A percentile compares a stretch with the other conserved stretches of the same genome.
Evolutionary conservation across 2,888 invertebrate species (phyloP).

Genomic region (Empis stercorea): DNA sequence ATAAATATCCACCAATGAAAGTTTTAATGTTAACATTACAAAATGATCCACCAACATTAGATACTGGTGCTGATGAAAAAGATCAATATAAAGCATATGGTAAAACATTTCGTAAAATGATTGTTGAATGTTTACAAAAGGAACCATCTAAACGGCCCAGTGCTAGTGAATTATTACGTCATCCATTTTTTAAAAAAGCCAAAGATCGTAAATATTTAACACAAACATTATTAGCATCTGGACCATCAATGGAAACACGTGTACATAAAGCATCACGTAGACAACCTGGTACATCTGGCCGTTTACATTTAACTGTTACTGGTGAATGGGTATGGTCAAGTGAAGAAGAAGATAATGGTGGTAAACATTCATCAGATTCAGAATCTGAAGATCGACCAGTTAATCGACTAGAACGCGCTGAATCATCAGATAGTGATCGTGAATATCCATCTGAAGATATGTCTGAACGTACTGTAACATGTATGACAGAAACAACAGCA

Average conservation of each 20-base stretch:
- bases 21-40: slow-evolving; percentile 95
- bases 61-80: slow-evolving; percentile 89
- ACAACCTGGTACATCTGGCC: slow-evolving; percentile 75
- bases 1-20: slow-evolving; percentile 99
- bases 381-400: slow-evolving; percentile 47
- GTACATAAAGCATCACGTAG: slow-evolving; percentile 74
- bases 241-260: slow-evolving; percentile 79
- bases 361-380: slow-evolving; percentile 40
- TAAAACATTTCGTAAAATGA: slow-evolving; percentile 94
- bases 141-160: slow-evolving; percentile 90
- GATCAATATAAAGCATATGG: slow-evolving; percentile 98
- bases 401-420: slow-evolving; percentile 46
- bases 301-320: slow-evolving; percentile 83
- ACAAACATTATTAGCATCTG: slow-evolving; percentile 70
- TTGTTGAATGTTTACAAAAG: slow-evolving; percentile 91
- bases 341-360: slow-evolving; percentile 67
- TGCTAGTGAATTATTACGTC: slow-evolving; percentile 88
- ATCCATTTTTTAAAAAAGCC: slow-evolving; percentile 96
- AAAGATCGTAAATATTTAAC: slow-evolving; percentile 84
- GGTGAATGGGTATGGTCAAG: slow-evolving; percentile 99
- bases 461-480: slow-evolving; percentile 38
- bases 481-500: slow-evolving; percentile 23
- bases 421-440: slow-evolving; percentile 46
- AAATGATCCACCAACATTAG: slow-evolving; percentile 94
- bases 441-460: slow-evolving; percentile 32